Evolutionary conservation across 2,888 invertebrate species (phyloP).

Genomic region (Lochmaea crataegi): DNA sequence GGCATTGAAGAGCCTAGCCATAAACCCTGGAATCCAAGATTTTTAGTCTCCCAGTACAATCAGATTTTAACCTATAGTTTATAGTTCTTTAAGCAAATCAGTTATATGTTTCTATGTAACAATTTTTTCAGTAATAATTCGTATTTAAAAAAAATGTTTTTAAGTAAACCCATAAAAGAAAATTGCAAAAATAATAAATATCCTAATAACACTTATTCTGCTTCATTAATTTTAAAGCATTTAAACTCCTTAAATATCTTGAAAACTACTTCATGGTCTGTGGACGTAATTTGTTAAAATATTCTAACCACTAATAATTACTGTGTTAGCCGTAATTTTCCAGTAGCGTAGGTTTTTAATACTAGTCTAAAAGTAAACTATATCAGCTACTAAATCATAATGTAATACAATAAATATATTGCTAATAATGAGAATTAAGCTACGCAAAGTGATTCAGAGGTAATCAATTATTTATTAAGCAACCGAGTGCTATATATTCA

Average conservation of each 20-base stretch:
- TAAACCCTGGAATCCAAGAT: too few relatives aligned
- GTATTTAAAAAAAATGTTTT: neutral
- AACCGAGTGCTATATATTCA: neutral
- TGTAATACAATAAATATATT: slow-evolving; percentile 1
- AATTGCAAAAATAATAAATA: slow-evolving; percentile 11
- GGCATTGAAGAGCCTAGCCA: too few relatives aligned
- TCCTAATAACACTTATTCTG: slow-evolving; percentile 12
- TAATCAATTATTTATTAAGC: slow-evolving; percentile 6
- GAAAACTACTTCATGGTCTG: slow-evolving; percentile 11
- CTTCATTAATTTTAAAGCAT: slow-evolving; percentile 8
- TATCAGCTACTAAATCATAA: neutral
- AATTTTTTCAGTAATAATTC: neutral
- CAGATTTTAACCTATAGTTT: too few relatives aligned
- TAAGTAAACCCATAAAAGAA: neutral
- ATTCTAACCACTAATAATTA: slow-evolving; percentile 5
- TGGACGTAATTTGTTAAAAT: slow-evolving; percentile 5
- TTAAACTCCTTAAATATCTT: slow-evolving; percentile 13
- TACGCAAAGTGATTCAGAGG: neutral
- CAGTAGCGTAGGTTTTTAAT: slow-evolving; percentile 7
- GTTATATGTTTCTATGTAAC: neutral
- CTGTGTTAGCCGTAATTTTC: neutral
- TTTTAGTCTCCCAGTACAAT: too few relatives aligned
- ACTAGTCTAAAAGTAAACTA: neutral
- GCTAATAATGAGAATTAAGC: neutral
- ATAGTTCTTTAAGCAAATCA: too few relatives aligned